phyloP scores from a whole-genome alignment of 2,888 invertebrate species.

The Plemyria rubiginata region DNA sequence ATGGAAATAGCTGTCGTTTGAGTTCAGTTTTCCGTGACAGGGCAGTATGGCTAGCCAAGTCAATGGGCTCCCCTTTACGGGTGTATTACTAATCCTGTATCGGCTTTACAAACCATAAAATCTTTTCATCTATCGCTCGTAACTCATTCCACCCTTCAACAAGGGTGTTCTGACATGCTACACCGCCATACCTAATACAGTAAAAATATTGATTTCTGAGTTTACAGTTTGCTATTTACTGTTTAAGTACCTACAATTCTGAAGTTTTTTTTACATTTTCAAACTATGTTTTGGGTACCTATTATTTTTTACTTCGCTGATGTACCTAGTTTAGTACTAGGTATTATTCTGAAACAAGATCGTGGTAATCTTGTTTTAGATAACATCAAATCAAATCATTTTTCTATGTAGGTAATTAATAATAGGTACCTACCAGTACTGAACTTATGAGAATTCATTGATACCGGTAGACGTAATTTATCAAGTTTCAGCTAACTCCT shows the following conservation, averaged over 20 bases:
- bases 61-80: slow-evolving; percentile 41
- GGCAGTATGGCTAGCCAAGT: slow-evolving; percentile 31
- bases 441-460: too few species aligned
- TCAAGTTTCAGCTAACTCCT: not conserved
- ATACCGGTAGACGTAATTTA: too few species aligned
- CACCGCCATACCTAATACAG: slow-evolving; percentile 14
- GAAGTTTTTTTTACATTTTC: too few species aligned
- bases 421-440: too few species aligned
- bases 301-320: not conserved
- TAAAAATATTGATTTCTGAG: slow-evolving; percentile 38
- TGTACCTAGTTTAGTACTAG: too few species aligned
- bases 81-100: slow-evolving; percentile 55
- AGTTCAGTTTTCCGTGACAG: slow-evolving; percentile 13
- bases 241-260: too few species aligned
- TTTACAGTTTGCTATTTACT: too few species aligned
- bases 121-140: slow-evolving; percentile 57
- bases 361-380: too few species aligned
- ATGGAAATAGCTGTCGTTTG: slow-evolving; percentile 5
- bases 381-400: too few species aligned
- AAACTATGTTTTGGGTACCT: too few species aligned
- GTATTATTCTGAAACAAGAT: too few species aligned
- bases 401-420: too few species aligned
- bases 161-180: slow-evolving; percentile 42
- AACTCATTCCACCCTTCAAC: slow-evolving; percentile 54
- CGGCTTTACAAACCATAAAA: slow-evolving; percentile 69